Conservation (phyloP, 2,797 vertebrate genomes). For the Lithobates pipiens region DNA sequence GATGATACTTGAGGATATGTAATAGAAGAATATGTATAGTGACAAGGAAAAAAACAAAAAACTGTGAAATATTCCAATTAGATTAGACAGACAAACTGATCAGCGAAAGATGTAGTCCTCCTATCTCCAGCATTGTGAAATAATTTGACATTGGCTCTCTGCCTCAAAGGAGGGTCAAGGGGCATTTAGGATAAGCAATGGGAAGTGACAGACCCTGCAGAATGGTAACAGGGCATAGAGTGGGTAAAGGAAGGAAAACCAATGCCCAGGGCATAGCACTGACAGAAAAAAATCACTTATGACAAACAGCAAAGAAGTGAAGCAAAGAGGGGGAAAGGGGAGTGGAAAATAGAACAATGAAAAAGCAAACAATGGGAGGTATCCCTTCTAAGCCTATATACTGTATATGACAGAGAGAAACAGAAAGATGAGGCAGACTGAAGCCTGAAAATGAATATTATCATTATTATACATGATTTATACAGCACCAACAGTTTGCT, state of each 20-base stretch:
- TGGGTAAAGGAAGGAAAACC: conserved; percentile 30
- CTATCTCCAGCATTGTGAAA: conserved; percentile 41
- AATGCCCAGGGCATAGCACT: conserved; percentile 13
- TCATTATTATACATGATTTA: too few species aligned
- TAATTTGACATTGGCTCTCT: conserved; percentile 20
- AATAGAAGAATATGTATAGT: background rate
- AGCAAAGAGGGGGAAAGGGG: background rate
- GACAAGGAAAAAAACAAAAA: conserved; percentile 13
- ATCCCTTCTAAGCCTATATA: background rate
- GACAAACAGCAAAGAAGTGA: background rate
- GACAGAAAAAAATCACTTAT: conserved; percentile 3
- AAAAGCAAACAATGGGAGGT: background rate
- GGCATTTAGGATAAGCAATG: conserved; percentile 13
- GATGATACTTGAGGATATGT: background rate
- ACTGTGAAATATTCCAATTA: conserved; percentile 14
- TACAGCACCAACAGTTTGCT: too few species aligned
- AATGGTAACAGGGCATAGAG: conserved; percentile 4
- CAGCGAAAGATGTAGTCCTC: background rate
- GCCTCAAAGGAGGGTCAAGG: conserved; percentile 26
- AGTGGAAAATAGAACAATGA: background rate
- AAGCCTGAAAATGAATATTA: too few species aligned
- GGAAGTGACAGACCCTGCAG: conserved; percentile 30
- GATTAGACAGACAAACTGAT: conserved; percentile 25
- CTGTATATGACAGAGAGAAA: background rate
- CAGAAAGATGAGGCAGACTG: background rate